Evolutionary conservation across 2,888 invertebrate species (phyloP).

Genomic region (Mimas tiliae): DNA sequence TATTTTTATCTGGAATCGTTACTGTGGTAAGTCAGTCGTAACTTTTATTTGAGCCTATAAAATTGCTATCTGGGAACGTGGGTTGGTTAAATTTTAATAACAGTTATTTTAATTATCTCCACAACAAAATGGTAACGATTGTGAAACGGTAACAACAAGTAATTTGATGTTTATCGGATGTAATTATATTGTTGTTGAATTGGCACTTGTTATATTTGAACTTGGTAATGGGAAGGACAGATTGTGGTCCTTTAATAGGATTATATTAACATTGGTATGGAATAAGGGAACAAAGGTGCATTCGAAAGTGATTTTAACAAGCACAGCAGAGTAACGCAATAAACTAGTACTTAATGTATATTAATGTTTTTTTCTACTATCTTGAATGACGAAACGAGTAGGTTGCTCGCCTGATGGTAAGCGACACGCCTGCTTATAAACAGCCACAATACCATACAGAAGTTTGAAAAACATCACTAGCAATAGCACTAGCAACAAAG

Average conservation of each 20-base stretch:
- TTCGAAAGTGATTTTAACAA: background rate
- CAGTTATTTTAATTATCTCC: slow-evolving; percentile 8
- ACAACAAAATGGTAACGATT: slow-evolving; percentile 9
- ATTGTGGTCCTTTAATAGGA: background rate
- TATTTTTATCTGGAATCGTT: slow-evolving; percentile 85
- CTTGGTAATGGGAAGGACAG: background rate
- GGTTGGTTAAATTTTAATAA: slow-evolving; percentile 19
- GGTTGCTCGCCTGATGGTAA: no score
- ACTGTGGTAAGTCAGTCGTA: slow-evolving; percentile 83
- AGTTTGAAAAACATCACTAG: no score
- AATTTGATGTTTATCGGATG: slow-evolving; percentile 5
- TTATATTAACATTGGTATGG: background rate
- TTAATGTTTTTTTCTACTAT: no score
- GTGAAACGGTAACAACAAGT: background rate
- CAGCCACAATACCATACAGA: no score
- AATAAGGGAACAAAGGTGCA: background rate
- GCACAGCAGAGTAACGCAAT: no score
- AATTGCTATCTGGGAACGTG: slow-evolving; percentile 19
- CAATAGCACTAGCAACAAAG: no score
- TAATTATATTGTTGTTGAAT: slow-evolving; percentile 15
- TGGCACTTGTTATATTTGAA: background rate
- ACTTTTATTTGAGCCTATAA: slow-evolving; percentile 9
- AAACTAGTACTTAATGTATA: no score
- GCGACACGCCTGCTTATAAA: no score
- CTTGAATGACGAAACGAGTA: no score